These are phyloP conservation scores for Sarcophaga peregrina DNA, from an alignment of 1,140 invertebrate species.

Conservation along the genomic window DNA sequence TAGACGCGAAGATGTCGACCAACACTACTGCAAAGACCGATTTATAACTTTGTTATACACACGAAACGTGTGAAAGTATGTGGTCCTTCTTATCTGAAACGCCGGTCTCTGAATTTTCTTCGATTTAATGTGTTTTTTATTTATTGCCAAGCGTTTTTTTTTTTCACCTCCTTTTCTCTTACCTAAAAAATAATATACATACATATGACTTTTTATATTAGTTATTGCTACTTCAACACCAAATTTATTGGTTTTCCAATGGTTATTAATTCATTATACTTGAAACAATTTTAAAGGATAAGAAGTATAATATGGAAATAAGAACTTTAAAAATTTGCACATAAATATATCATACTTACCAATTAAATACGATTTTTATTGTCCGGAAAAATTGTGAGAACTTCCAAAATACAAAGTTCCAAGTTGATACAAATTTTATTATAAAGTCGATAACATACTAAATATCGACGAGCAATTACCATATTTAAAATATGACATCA, in stretches of 20 bases:
- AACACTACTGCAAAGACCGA: not conserved
- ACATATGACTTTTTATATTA: not conserved
- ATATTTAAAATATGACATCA: too few relatives aligned
- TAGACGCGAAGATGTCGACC: not conserved
- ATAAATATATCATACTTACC: not conserved
- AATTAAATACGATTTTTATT: not conserved
- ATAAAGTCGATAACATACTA: too few relatives aligned
- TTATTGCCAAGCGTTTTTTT: not conserved
- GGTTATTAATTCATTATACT: too few relatives aligned
- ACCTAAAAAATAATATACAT: not conserved
- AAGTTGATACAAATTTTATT: not conserved
- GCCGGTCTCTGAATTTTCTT: not conserved
- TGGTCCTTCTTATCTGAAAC: not conserved
- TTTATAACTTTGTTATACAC: constrained; percentile 8
- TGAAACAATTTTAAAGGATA: too few relatives aligned
- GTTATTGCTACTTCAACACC: not conserved
- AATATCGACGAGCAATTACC: too few relatives aligned
- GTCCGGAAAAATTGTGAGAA: not conserved
- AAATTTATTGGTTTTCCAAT: constrained; percentile 14
- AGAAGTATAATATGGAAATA: too few relatives aligned
- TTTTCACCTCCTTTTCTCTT: not conserved
- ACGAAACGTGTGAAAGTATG: not conserved
- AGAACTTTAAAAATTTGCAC: not conserved
- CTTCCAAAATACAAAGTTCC: not conserved
- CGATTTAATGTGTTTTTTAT: not conserved